A percentile compares a stretch with the other conserved stretches of the same genome.
phyloP scores from a whole-genome alignment of 2,888 invertebrate species.

The Acanthosepion esculentum region DNA sequence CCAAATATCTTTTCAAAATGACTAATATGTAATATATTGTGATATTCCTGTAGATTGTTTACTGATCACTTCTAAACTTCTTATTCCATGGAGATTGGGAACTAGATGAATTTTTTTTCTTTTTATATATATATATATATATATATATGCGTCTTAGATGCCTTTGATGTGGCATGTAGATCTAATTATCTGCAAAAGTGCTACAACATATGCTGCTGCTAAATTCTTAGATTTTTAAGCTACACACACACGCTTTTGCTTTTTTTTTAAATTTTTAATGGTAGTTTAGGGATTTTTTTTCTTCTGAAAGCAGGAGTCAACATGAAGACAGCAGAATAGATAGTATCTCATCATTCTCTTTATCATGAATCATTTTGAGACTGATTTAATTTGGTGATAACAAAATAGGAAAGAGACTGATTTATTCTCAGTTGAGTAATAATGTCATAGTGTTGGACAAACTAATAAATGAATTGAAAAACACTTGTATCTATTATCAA shows the following conservation, averaged over 20 bases:
- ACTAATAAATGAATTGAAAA: background rate
- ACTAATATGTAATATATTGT: slow-evolving; percentile 22
- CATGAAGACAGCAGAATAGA: background rate
- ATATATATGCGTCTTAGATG: background rate
- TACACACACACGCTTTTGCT: background rate
- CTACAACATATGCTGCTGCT: slow-evolving; percentile 13
- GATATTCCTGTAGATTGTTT: slow-evolving; percentile 33
- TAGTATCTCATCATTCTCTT: background rate
- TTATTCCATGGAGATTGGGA: background rate
- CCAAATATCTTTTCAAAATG: background rate
- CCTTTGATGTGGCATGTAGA: slow-evolving; percentile 23
- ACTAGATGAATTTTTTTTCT: background rate
- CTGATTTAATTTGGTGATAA: slow-evolving; percentile 33
- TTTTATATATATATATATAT: background rate
- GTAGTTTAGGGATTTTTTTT: slow-evolving; percentile 18
- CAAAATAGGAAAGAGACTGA: background rate
- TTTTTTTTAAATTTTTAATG: background rate
- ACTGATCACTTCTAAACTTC: slow-evolving; percentile 33
- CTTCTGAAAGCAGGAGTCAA: background rate
- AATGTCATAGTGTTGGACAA: background rate
- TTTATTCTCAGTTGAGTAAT: background rate
- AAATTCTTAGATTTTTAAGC: background rate
- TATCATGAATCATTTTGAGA: background rate
- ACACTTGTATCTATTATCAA: background rate
- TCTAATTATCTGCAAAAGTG: slow-evolving; percentile 21